Evolutionary conservation across 2,797 vertebrate genomes (phyloP).

Genomic region (Artibeus lituratus): DNA sequence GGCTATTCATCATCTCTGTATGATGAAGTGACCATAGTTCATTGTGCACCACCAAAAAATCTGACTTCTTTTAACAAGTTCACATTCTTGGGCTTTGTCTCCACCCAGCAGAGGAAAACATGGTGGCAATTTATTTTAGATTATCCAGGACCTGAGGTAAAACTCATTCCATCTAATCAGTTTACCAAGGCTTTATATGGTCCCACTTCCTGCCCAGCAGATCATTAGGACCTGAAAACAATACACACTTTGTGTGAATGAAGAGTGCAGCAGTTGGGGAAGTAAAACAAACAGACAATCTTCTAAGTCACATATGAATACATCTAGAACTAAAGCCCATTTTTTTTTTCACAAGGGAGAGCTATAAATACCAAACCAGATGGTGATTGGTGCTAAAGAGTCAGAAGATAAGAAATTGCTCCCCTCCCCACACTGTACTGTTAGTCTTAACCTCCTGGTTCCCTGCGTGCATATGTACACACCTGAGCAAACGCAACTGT

Average conservation of each 20-base stretch:
- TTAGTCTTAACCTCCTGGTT: neutral
- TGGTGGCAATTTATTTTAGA: neutral
- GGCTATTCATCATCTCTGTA: neutral
- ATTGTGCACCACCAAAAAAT: neutral
- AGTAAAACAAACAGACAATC: neutral
- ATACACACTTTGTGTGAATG: neutral
- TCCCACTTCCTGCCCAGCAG: neutral
- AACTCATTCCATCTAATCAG: slow-evolving; percentile 10
- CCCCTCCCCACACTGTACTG: neutral
- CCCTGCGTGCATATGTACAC: neutral
- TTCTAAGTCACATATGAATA: neutral
- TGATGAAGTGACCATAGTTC: slow-evolving; percentile 2
- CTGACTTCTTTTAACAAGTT: neutral
- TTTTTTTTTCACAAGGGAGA: neutral
- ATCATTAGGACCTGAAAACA: neutral
- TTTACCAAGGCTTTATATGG: neutral
- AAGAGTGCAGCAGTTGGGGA: neutral
- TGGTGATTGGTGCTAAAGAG: neutral
- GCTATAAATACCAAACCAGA: neutral
- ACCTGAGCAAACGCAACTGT: neutral
- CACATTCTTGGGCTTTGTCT: slow-evolving; percentile 25
- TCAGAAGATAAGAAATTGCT: neutral
- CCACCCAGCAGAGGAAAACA: slow-evolving; percentile 26
- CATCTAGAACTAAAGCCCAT: neutral
- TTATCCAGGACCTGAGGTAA: neutral